Evolutionary conservation across 1,140 invertebrate genomes (phyloP).

Genomic region (Apis florea): DNA sequence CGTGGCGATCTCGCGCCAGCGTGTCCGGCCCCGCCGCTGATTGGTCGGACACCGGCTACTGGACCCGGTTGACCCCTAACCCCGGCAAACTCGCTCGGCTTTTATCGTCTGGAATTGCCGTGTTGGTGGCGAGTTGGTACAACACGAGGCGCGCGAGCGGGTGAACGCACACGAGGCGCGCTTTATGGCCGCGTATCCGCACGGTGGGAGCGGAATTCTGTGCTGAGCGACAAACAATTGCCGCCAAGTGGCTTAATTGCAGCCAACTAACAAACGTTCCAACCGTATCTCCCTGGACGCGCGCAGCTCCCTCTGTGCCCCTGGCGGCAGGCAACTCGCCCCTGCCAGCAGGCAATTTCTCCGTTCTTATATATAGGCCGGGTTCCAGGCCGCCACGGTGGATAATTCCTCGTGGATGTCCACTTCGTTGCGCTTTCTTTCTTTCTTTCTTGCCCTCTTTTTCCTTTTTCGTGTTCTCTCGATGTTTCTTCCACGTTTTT

Average conservation of each 20-base stretch:
- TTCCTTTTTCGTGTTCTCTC: background rate
- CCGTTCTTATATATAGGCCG: constrained; percentile 29
- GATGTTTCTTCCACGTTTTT: too few species aligned
- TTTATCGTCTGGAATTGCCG: constrained; percentile 71
- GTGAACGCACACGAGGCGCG: constrained; percentile 47
- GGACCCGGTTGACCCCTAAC: constrained; percentile 72
- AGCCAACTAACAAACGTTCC: constrained; percentile 80
- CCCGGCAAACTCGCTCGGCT: constrained; percentile 68
- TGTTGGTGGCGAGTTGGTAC: constrained; percentile 65
- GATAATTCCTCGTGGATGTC: background rate
- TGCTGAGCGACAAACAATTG: constrained; percentile 81
- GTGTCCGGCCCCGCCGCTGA: constrained; percentile 53
- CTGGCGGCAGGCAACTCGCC: background rate
- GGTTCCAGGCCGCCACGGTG: constrained; percentile 27
- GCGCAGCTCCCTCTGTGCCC: constrained; percentile 1
- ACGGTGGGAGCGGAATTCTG: constrained; percentile 79
- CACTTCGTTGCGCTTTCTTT: background rate
- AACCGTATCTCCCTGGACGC: constrained; percentile 56
- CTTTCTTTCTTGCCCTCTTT: too few species aligned
- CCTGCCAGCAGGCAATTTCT: constrained; percentile 19
- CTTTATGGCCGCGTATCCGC: constrained; percentile 46
- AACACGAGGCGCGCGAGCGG: constrained; percentile 42
- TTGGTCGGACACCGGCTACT: constrained; percentile 71
- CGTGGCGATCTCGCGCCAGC: constrained; percentile 53
- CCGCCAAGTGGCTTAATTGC: constrained; percentile 81